Evolutionary conservation across 2,888 invertebrate genomes (phyloP).

Genomic region (Luperina testacea): DNA sequence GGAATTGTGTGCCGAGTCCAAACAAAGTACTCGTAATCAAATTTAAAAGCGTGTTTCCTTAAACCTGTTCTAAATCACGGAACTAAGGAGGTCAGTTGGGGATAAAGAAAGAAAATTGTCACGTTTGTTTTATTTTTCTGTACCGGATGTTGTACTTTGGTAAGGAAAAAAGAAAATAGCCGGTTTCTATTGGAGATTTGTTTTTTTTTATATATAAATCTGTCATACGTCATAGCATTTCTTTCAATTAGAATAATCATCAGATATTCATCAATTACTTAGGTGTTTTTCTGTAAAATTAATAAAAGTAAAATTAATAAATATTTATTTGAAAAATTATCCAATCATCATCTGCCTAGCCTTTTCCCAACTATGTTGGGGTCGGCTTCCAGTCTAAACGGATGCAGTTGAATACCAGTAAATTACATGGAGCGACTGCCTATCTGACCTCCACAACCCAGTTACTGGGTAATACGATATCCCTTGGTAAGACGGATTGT

Average conservation of each 20-base stretch:
- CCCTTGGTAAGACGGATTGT: no score
- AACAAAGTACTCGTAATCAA: constrained; percentile 61
- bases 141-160: neutral
- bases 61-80: constrained; percentile 54
- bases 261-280: no score
- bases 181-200: neutral
- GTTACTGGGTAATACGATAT: no score
- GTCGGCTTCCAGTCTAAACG: no score
- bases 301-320: neutral
- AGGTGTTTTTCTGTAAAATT: neutral
- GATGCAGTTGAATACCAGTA: no score
- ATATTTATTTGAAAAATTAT: neutral
- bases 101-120: constrained; percentile 25
- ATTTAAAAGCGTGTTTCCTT: constrained; percentile 56
- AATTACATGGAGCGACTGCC: no score
- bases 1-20: constrained; percentile 47
- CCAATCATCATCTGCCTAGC: no score
- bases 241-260: neutral
- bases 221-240: no score
- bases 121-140: constrained; percentile 17
- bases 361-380: no score
- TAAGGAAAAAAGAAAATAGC: neutral
- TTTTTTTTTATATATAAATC: neutral
- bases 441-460: no score
- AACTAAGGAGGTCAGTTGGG: constrained; percentile 42